Conservation (phyloP, 2,113 vertebrate genomes). For the Notiomystis cincta region DNA sequence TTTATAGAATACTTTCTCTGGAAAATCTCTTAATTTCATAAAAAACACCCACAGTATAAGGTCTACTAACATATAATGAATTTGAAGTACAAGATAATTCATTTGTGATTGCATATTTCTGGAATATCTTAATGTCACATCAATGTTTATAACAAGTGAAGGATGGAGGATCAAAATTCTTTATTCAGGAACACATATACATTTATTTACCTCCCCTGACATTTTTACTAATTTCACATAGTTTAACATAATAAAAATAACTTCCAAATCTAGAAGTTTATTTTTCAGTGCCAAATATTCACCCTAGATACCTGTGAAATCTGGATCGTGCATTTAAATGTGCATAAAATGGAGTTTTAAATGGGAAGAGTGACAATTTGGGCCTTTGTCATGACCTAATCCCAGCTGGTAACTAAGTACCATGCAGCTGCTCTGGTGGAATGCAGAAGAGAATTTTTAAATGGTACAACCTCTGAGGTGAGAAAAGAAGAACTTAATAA, state of each 20-base stretch:
- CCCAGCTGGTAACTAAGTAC: not conserved
- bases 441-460: not conserved
- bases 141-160: not conserved
- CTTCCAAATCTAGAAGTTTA: not conserved
- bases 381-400: not conserved
- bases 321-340: not conserved
- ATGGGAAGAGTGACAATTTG: not conserved
- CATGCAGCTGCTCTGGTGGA: too few species aligned
- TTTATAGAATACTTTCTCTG: not conserved
- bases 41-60: not conserved
- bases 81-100: not conserved
- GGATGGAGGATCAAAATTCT: not conserved
- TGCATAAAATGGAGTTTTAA: not conserved
- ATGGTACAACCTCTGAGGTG: not conserved
- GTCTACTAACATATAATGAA: not conserved
- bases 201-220: not conserved
- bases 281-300: not conserved
- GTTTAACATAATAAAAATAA: not conserved
- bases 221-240: not conserved
- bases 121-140: not conserved
- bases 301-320: not conserved
- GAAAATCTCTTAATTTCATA: not conserved
- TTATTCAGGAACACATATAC: not conserved
- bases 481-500: not conserved
- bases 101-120: not conserved